phyloP scores from a whole-genome alignment of 1,140 invertebrate genomes.

The Drosophila gunungcola region DNA sequence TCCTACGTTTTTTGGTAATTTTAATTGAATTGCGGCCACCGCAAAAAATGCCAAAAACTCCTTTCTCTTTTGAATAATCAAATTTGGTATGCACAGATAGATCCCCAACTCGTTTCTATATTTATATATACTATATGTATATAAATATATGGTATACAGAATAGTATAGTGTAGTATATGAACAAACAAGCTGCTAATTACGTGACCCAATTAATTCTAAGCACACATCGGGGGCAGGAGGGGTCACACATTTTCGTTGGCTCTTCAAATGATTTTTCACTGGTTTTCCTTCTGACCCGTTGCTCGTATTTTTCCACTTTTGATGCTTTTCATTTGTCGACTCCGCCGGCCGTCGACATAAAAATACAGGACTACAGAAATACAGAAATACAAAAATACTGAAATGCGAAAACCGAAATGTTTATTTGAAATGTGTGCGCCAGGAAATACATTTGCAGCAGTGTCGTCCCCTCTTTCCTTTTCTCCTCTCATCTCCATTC shows the following conservation, averaged over 20 bases:
- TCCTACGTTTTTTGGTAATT: background rate
- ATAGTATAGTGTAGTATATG: slow-evolving; percentile 11
- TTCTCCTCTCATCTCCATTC: background rate
- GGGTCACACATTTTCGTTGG: slow-evolving; percentile 43
- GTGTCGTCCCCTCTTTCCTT: background rate
- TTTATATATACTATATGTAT: background rate
- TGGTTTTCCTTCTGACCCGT: slow-evolving; percentile 16
- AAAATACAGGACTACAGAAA: slow-evolving; percentile 14
- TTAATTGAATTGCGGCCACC: slow-evolving; percentile 6
- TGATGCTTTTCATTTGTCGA: slow-evolving; percentile 39
- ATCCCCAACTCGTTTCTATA: background rate
- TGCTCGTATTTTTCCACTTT: slow-evolving; percentile 37
- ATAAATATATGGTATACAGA: background rate
- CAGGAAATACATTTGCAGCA: slow-evolving; percentile 74
- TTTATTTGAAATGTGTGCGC: slow-evolving; percentile 76
- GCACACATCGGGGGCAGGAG: slow-evolving; percentile 33
- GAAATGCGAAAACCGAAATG: slow-evolving; percentile 59
- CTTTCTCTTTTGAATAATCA: slow-evolving; percentile 18
- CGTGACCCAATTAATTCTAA: slow-evolving; percentile 81
- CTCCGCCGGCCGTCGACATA: slow-evolving; percentile 15
- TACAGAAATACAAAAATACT: slow-evolving; percentile 21
- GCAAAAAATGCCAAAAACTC: slow-evolving; percentile 2
- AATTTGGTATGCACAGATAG: slow-evolving; percentile 12
- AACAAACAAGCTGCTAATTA: slow-evolving; percentile 74
- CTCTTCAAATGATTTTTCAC: slow-evolving; percentile 57